Base-by-base conservation (phyloP, 2,113 vertebrate genomes). In the Scopus umbretta region DNA sequence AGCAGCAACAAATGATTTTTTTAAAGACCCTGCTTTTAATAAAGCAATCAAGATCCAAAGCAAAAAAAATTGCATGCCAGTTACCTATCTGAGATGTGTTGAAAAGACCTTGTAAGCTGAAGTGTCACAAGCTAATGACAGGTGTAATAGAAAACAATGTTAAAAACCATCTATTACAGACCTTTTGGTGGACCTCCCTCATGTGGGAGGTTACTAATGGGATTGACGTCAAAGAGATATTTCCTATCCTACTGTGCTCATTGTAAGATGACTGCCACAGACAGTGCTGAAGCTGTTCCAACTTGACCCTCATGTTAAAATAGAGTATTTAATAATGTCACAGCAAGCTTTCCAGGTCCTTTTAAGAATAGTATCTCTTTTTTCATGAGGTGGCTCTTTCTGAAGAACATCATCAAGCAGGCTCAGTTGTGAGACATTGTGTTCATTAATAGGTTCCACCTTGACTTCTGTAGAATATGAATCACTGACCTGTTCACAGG, bases 271-370 rank as follows among this genome's bases (percentile, higher is more conserved):
- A 62, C 73, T 78, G 86, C 49, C 73, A 86, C 61, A 81, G 81
- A 65, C 72, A 68, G 27, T 11, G 2, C 70, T 81, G 65, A 56
- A 89, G 65, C 65, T 53, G 47, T 75, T 92, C 50, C 76, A 94
- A 4, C 65, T 36, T 94, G 94, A 95, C 88, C 82, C 43, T 58
- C 73, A 43, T 74, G 49, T 94, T 81, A 94, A 93, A 94, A 94
- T 89, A 75, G 72, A 66, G 34, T 38, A 91, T 94, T 95, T 96
- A 96, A 93, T 93, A 94, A 96, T 65, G 68, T 65, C 83, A 92
- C 67, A 92, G 80, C 65, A 85, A 92, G 91, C 36, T 74, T 92
- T 94, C 91, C 68, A 87, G 43, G 84, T 72, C 45, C 56, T 86
- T 92, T 95, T 62, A 93, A 94, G 88, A 96, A 68, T 10, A 74